Conservation (phyloP, 2,888 invertebrate species). For the Habrosyne pyritoides region DNA sequence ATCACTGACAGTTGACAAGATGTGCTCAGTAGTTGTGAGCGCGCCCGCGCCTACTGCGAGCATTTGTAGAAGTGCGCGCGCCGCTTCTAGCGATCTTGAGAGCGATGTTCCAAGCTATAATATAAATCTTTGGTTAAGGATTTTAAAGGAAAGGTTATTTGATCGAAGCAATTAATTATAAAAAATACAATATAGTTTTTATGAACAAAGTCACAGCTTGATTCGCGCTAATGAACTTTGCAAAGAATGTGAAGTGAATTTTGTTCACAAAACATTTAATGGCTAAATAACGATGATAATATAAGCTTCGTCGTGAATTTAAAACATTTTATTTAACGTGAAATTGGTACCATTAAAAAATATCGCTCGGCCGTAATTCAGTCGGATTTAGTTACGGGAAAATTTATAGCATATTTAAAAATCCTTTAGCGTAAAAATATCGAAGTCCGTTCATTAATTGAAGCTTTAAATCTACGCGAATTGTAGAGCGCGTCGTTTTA, state of each 20-base stretch:
- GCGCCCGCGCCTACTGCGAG: conserved; percentile 90
- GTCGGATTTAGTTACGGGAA: conserved; percentile 1
- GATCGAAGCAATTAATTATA: too few relatives aligned
- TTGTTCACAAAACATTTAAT: background rate
- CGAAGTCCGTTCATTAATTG: conserved; percentile 1
- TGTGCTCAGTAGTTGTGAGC: conserved; percentile 86
- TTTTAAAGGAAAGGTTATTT: too few relatives aligned
- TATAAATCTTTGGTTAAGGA: conserved; percentile 8
- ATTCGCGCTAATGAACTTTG: background rate
- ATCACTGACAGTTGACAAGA: conserved; percentile 54
- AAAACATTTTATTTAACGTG: background rate
- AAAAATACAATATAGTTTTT: too few relatives aligned
- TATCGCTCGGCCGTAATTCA: background rate
- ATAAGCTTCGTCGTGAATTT: background rate
- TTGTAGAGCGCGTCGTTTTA: background rate
- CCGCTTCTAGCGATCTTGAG: conserved; percentile 91
- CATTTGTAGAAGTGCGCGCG: conserved; percentile 92
- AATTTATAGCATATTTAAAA: background rate
- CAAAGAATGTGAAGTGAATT: too few relatives aligned
- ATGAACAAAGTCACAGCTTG: too few relatives aligned
- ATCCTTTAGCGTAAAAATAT: background rate
- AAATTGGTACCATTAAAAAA: conserved; percentile 1
- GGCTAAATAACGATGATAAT: background rate
- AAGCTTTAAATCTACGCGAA: background rate
- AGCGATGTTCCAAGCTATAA: conserved; percentile 64